Percentiles rank a stretch among this genome's conserved stretches.
phyloP scores from a whole-genome alignment of 2,113 vertebrate species.

The Chauna torquata region DNA sequence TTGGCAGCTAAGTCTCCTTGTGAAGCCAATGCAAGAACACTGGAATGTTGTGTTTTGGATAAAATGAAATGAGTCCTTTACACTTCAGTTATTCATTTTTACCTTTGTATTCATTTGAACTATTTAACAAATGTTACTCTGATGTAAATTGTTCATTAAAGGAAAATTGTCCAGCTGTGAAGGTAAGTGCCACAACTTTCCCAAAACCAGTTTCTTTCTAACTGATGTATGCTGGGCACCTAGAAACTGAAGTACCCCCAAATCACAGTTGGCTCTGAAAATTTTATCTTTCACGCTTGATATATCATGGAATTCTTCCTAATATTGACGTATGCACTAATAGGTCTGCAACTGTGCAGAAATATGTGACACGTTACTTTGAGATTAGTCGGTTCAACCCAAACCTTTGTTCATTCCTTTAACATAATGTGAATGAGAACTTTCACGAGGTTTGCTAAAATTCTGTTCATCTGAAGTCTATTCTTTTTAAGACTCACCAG shows the following conservation, averaged over 20 bases:
- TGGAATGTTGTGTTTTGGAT: not conserved
- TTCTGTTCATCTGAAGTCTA: not conserved
- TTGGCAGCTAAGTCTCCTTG: not conserved
- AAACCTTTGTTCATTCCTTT: not conserved
- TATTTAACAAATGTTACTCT: not conserved
- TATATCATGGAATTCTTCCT: not conserved
- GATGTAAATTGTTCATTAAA: not conserved
- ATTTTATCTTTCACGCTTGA: not conserved
- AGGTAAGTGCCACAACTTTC: not conserved
- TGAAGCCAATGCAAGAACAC: not conserved
- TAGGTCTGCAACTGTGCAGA: not conserved
- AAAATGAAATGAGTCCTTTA: not conserved
- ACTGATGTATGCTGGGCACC: fast-evolving
- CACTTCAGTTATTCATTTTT: not conserved
- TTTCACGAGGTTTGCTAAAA: not conserved
- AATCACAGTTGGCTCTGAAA: not conserved
- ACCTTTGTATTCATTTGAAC: not conserved
- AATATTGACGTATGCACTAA: not conserved
- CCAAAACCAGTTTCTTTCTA: not conserved
- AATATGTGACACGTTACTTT: not conserved
- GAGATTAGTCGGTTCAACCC: not conserved
- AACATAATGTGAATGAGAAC: not conserved
- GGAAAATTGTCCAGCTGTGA: not conserved
- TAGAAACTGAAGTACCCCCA: not conserved
- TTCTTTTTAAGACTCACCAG: not conserved